Base-by-base conservation (phyloP, 2,797 vertebrate genomes). In the Chromis chromis region DNA sequence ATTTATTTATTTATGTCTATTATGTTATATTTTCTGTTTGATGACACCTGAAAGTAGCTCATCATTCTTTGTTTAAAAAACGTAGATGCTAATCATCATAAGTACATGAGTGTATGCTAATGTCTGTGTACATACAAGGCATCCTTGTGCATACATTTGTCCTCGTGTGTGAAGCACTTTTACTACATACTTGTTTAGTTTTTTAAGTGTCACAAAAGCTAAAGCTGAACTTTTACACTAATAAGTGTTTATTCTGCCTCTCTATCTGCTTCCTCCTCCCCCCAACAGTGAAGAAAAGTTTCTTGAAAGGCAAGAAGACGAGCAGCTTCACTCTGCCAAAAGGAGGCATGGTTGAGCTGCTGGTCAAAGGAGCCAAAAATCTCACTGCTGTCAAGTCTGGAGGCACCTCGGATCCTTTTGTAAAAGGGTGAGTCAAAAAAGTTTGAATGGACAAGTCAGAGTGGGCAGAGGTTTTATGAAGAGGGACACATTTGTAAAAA, bases 321-420 rank as follows among this genome's bases (percentile, higher is more conserved):
- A 95, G 94, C 85, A 95, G 91, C 67, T 90, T 94, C 80, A 93
- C 91, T 7, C 52, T 96, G 31, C 94, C 93, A 67, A 94, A 94
- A 92, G 97, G 97, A 86, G 98, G 98, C 83, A 95, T 97, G 92
- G 94, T 99, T 65, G 97, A 99, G 92, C 95, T 99, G 58, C 89
- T 97, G 64, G 95, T 99, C 79, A 99, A 98, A 92, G 97, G 98
- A 91, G 98, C 97, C 78, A 99, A 97, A 91, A 99, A 99, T 87
- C 93, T 99, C 64, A 98, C 96, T 2, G 96, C 96, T 0, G 96
- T 98, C 70, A 99, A 98, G 91, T 96, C 96, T 48, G 96, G 96
- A 93, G 96, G 97, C 76, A 96, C 96, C 16, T 99, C 97, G 11
- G 97, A 99, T 86, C 95, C 96, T n/a, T 99, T 99, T n/a, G 98